These are phyloP conservation scores for Drosophila biarmipes DNA, from an alignment of 1,140 invertebrate genomes.

Conservation along the genomic window DNA sequence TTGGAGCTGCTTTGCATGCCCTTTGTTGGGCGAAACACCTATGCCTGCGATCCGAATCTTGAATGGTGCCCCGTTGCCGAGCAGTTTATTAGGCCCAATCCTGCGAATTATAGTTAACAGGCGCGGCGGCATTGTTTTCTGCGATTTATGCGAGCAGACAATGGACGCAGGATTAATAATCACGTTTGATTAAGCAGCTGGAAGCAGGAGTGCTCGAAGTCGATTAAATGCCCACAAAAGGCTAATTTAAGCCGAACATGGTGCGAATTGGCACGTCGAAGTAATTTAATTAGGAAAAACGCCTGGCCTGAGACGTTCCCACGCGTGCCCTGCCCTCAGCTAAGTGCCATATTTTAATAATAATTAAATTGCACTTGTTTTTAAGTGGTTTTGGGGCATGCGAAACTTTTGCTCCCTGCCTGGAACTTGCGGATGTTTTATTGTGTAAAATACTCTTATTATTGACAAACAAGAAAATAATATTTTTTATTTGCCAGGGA, in stretches of 20 bases:
- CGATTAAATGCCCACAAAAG: background rate
- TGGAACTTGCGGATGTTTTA: background rate
- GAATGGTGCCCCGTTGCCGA: background rate
- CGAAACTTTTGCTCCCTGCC: background rate
- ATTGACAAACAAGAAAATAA: constrained; percentile 25
- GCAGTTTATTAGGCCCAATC: background rate
- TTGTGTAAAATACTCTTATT: background rate
- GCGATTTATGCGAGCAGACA: background rate
- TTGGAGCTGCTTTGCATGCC: background rate
- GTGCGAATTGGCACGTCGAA: too few relatives aligned
- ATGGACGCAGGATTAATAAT: background rate
- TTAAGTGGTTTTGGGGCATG: background rate
- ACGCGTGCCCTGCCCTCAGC: too few relatives aligned
- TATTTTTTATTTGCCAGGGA: constrained; percentile 8
- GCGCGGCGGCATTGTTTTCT: background rate
- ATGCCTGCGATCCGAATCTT: background rate
- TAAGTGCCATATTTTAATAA: background rate
- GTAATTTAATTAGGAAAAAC: too few relatives aligned
- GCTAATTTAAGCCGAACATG: background rate
- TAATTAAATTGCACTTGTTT: background rate
- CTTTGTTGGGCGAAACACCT: background rate
- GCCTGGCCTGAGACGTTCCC: too few relatives aligned
- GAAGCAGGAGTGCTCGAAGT: too few relatives aligned
- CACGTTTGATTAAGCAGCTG: background rate
- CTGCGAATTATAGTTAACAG: background rate